A percentile compares a stretch with the other conserved stretches of the same genome.
These are phyloP conservation scores for Idaea aversata DNA, from an alignment of 2,888 invertebrate species.

Conservation along the genomic window DNA sequence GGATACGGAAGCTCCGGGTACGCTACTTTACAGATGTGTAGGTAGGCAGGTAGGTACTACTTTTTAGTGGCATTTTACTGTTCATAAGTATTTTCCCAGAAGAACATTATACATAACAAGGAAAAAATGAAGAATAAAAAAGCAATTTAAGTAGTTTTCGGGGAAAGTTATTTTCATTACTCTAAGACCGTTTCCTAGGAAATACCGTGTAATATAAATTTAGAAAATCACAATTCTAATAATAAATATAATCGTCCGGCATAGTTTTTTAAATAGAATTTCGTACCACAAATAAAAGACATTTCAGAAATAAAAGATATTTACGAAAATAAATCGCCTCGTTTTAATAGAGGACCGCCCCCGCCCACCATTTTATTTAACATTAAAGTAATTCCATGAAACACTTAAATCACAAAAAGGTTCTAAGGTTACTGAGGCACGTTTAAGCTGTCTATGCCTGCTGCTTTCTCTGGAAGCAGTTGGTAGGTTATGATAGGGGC, in stretches of 20 bases:
- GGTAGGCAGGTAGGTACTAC: no score
- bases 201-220: neutral
- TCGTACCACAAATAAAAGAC: neutral
- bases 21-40: no score
- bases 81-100: no score
- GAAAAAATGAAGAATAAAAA: neutral
- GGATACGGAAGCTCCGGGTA: no score
- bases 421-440: no score
- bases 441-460: no score
- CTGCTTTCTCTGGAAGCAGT: no score
- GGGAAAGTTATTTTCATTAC: neutral
- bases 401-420: neutral
- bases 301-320: neutral
- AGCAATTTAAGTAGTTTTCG: neutral
- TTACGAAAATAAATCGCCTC: neutral
- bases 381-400: neutral
- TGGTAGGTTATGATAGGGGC: no score
- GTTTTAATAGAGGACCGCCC: no score
- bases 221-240: neutral
- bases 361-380: neutral
- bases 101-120: no score
- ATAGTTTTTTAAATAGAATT: neutral
- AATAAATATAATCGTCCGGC: neutral
- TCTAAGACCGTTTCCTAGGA: neutral
- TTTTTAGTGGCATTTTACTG: no score